phyloP scores from a whole-genome alignment of 2,797 vertebrate species.

The Aulostomus chinensis region DNA sequence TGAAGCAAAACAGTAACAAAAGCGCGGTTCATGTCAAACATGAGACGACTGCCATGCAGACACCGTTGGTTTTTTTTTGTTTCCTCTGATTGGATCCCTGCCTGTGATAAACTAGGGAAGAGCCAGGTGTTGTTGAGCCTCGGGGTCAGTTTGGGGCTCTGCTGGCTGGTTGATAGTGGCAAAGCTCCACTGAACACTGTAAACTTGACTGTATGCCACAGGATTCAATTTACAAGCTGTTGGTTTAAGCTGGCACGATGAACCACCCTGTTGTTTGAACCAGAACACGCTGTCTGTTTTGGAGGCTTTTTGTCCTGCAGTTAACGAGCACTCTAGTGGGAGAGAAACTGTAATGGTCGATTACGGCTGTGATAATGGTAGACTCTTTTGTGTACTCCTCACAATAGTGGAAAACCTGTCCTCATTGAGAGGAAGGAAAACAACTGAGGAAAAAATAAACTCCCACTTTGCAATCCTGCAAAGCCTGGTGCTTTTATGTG shows the following conservation, averaged over 20 bases:
- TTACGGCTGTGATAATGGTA: constrained; percentile 72
- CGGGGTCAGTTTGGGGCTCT: constrained; percentile 64
- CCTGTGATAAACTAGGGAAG: constrained; percentile 57
- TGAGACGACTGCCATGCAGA: constrained; percentile 29
- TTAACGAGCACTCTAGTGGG: constrained; percentile 68
- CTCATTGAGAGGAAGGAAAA: constrained; percentile 57
- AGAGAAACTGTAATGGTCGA: constrained; percentile 65
- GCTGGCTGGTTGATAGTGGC: constrained; percentile 60
- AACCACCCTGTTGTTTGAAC: constrained; percentile 63
- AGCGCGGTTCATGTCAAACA: constrained; percentile 15
- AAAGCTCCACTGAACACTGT: constrained; percentile 67
- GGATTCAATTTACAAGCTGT: constrained; percentile 78
- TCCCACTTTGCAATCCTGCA: constrained; percentile 54
- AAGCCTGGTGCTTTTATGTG: constrained; percentile 61
- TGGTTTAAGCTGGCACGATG: constrained; percentile 67
- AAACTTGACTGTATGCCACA: constrained; percentile 69
- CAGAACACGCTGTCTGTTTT: constrained; percentile 59
- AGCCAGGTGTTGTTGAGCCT: constrained; percentile 65
- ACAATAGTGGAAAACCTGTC: constrained; percentile 60
- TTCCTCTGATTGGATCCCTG: constrained; percentile 50
- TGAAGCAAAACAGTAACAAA: no score
- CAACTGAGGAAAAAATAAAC: constrained; percentile 60
- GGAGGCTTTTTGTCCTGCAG: constrained; percentile 63
- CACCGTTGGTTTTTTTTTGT: constrained; percentile 50
- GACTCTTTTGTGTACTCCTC: constrained; percentile 56